Conservation (phyloP, 1,140 invertebrate species). For the Semibalanus balanoides region DNA sequence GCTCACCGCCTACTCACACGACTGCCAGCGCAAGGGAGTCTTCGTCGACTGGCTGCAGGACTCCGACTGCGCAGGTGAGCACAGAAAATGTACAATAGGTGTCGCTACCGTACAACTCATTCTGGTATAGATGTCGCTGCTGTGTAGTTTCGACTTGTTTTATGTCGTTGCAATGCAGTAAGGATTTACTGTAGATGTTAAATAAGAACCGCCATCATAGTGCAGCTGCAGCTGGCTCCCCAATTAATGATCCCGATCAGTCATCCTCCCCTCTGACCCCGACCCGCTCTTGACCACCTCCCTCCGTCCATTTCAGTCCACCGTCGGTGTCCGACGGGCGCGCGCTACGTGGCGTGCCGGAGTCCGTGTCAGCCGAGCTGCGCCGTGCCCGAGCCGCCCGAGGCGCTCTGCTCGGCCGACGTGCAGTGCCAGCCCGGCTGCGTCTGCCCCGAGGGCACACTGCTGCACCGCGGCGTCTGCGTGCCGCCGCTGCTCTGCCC, state of each 20-base stretch:
- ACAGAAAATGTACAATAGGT: too few relatives aligned
- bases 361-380: constrained; percentile 18
- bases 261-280: constrained; percentile 24
- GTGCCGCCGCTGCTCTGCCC: constrained; percentile 55
- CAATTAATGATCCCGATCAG: neutral
- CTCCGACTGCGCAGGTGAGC: neutral
- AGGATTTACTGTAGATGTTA: neutral
- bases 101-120: too few relatives aligned
- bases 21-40: constrained; percentile 45
- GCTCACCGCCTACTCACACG: constrained; percentile 69
- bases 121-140: too few relatives aligned
- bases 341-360: constrained; percentile 19
- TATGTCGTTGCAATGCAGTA: too few relatives aligned
- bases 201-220: too few relatives aligned
- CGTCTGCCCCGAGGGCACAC: constrained; percentile 59
- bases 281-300: constrained; percentile 50
- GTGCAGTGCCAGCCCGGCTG: constrained; percentile 62
- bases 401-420: constrained; percentile 12
- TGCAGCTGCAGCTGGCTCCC: too few relatives aligned
- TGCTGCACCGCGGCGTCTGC: constrained; percentile 56
- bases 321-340: constrained; percentile 17
- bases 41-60: neutral
- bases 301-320: constrained; percentile 32
- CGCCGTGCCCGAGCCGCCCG: constrained; percentile 18
- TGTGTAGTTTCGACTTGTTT: too few relatives aligned